Evolutionary conservation across 2,888 invertebrate species (phyloP), one percentile per base, ranked within the genome.

Genomic region (Orchestes rusci): DNA sequence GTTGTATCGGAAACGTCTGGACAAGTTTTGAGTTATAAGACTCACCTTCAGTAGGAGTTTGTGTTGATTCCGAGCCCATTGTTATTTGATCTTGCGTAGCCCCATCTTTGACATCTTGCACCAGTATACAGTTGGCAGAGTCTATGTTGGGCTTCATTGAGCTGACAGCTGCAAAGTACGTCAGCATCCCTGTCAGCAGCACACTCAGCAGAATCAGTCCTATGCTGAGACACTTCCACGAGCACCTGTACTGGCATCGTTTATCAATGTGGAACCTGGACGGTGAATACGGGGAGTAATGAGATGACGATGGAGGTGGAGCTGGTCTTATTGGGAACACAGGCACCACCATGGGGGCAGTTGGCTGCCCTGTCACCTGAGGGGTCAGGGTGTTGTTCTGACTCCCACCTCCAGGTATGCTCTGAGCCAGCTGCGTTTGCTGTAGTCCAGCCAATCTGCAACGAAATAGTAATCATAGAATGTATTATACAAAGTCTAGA

Each of bases 201-300:
- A 93, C 87, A 65, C 87, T 83, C 62, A 94, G 76, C 67, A 93
- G 79, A 70, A 94, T 90, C 72, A 94, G 84, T 62, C 87, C 83
- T 70, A 95, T 89, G 70, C 91, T 90, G 69, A 90, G 84, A 71
- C 93, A 94, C 73, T 92, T 91, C 95, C 95, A 95, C 67, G 92
- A 89, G 77, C 94, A 94, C 59, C 90, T 80, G 70, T 89, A 89
- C 70, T 87, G 88, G 74, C 89, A 91, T 59, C 89, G 81, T 72
- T 92, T 92, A 75, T 91, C 89, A 76, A 91, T 88, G 77, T 90
- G 89, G 76, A 91, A 91, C 70, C 91, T 82, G 67, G 89, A 90
- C 67, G 89, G 89, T 62, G 89, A 89, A 74, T 90, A 89, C 55
- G 89, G 88, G 67, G 87, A 87, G 62, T 89, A 87, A 69, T 87